Base-by-base conservation (phyloP, 2,888 invertebrate species). In the Trissoscelio sp. region DNA sequence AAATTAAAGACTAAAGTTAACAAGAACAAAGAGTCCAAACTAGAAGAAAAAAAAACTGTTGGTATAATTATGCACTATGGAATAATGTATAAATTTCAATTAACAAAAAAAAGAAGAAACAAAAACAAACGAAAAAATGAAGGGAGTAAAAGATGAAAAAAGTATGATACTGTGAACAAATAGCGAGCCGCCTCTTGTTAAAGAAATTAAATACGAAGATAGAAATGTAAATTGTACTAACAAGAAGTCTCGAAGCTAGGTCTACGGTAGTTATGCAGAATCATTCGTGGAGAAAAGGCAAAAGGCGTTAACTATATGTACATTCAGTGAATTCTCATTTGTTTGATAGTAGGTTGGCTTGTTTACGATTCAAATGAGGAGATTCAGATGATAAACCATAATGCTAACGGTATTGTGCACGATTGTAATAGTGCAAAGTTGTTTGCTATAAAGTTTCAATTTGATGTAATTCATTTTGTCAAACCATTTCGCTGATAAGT, bases 221-320 rank as follows among this genome's bases (percentile, higher is more conserved):
- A 39, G 44, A 67, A 55, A 66, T 64, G 24, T 57, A 58, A 70
- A 62, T 34, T 55, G 60, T 48, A 58, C 46, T 62, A 66, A 64
- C 16, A 42, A 51, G 24, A 73, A 67, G 48, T 44, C 31, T 72
- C 46, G 44, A 67, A 79, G 73, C 73, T 53, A 55, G 46, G 42
- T 64, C 48, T 67, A 67, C 42, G 48, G 42, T 20, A 72, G 24
- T 64, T 28, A 39, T 66, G 67, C 58, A 57, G 55, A 66, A 75
- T 69, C 55, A 77, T 78, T 70, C 60, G 31, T 55, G 69, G 18
- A 28, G 22, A 64, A 60, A 42, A 64, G 57, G 64, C 42, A 46
- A 70, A 69, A 69, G 69, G 69, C 55, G 62, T 64, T 70, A 46
- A 62, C 16, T 64, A 64, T 69, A 69, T 77, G 51, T 77, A 62